These are phyloP conservation scores for Yponomeuta evonymella DNA, from an alignment of 2,888 invertebrate species.

Conservation along the genomic window DNA sequence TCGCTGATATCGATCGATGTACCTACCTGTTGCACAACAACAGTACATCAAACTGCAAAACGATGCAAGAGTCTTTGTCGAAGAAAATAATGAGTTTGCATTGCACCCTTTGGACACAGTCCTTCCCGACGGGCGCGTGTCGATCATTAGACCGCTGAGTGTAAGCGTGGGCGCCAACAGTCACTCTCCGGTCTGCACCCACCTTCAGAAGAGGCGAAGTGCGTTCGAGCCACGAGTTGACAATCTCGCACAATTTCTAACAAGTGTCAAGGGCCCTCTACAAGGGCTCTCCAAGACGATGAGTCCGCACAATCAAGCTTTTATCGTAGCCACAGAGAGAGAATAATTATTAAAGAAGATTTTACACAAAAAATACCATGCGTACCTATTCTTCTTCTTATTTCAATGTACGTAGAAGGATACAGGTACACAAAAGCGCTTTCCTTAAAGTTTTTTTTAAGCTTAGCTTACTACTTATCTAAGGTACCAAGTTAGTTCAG, in stretches of 20 bases:
- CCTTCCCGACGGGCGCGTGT: background rate
- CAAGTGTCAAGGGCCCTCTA: constrained; percentile 42
- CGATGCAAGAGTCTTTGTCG: background rate
- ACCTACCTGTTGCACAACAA: too few relatives aligned
- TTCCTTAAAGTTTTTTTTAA: background rate
- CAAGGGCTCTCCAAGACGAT: constrained; percentile 40
- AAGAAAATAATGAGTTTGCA: background rate
- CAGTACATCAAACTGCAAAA: too few relatives aligned
- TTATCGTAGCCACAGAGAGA: constrained; percentile 49
- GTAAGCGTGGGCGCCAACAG: background rate
- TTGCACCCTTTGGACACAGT: background rate
- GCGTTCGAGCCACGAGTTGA: constrained; percentile 52
- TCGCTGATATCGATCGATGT: too few relatives aligned
- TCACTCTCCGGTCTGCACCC: background rate
- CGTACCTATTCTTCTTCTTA: background rate
- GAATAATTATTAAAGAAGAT: constrained; percentile 44
- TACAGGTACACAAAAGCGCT: background rate
- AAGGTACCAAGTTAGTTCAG: background rate
- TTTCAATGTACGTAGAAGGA: background rate
- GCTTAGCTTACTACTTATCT: background rate
- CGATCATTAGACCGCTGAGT: background rate
- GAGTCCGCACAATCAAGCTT: constrained; percentile 49
- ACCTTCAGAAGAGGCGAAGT: background rate
- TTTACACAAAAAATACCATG: background rate
- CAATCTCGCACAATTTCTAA: constrained; percentile 64